phyloP scores from a whole-genome alignment of 2,113 vertebrate species.

The Emydura subglobosa region DNA sequence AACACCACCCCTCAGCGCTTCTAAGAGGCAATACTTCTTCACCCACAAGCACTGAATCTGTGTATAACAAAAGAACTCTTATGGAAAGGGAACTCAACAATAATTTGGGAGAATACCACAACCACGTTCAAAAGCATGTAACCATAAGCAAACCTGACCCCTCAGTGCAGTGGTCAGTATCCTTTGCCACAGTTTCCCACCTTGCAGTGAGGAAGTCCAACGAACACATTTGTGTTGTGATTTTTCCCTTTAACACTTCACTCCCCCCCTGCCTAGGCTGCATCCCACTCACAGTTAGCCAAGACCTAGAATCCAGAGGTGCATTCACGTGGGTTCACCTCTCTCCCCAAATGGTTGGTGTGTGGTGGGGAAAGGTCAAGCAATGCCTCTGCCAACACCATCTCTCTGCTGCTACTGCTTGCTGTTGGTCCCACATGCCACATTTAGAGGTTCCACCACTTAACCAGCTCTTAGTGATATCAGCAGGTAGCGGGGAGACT shows the following conservation, averaged over 20 bases:
- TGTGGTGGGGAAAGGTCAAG: no score
- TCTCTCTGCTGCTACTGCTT: no score
- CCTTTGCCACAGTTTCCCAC: not conserved
- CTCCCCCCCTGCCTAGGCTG: not conserved
- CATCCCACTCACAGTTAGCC: not conserved
- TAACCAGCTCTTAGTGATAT: not conserved
- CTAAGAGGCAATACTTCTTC: not conserved
- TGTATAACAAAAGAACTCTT: not conserved
- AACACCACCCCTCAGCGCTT: accelerated
- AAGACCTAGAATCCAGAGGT: not conserved
- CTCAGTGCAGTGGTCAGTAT: not conserved
- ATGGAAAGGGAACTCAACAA: not conserved
- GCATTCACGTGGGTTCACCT: not conserved
- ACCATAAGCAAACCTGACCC: not conserved
- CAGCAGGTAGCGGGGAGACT: not conserved
- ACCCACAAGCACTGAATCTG: not conserved
- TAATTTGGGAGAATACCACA: not conserved
- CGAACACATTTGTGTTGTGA: not conserved
- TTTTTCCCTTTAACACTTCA: not conserved
- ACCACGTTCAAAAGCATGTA: not conserved
- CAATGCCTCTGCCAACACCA: not conserved
- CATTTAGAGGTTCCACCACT: not conserved
- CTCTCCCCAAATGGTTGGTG: no score
- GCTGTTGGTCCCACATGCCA: not conserved
- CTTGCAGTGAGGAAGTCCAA: not conserved